These are phyloP conservation scores for Uloborus diversus DNA, from an alignment of 1,140 invertebrate genomes.

Conservation along the genomic window DNA sequence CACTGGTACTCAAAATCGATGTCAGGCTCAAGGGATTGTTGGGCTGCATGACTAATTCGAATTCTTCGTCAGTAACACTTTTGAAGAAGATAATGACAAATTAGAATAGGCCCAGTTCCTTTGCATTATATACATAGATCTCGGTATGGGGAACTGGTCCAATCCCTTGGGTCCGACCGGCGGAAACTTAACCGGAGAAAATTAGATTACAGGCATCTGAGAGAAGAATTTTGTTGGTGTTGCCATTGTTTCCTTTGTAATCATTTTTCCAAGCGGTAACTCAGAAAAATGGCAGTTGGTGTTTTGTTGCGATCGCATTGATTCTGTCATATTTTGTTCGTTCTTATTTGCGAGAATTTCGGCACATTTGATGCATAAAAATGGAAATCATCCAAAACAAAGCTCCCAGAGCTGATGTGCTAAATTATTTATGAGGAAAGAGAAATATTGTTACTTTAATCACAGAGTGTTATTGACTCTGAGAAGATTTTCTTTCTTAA, in stretches of 20 bases:
- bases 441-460: no score
- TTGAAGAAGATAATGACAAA: conserved; percentile 57
- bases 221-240: conserved; percentile 41
- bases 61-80: conserved; percentile 57
- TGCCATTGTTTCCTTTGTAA: conserved; percentile 44
- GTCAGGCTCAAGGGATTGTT: conserved; percentile 37
- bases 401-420: no score
- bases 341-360: no score
- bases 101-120: conserved; percentile 41
- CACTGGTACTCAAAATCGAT: not conserved
- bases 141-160: conserved; percentile 18
- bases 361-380: no score
- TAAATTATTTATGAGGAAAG: no score
- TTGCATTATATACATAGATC: conserved; percentile 36
- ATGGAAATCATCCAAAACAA: no score
- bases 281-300: conserved; percentile 42
- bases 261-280: conserved; percentile 42
- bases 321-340: conserved; percentile 17
- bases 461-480: no score
- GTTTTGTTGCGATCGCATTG: conserved; percentile 18
- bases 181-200: conserved; percentile 52
- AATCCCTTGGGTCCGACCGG: conserved; percentile 20
- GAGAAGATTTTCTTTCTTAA: no score
- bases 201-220: conserved; percentile 48
- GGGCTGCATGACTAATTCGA: conserved; percentile 54